phyloP scores from a whole-genome alignment of 1,140 invertebrate species.

The Zophobas morio region DNA sequence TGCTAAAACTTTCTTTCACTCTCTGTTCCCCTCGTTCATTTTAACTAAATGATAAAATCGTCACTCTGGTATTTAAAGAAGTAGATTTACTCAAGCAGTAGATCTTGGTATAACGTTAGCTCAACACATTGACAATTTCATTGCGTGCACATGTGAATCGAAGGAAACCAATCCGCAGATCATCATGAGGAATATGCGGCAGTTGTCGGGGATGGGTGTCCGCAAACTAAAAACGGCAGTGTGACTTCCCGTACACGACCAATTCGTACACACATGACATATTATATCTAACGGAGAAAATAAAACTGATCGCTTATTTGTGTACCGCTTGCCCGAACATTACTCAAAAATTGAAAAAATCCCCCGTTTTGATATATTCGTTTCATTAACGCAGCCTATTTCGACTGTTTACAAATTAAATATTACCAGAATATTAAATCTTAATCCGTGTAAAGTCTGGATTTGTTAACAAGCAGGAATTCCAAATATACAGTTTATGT shows the following conservation, averaged over 20 bases:
- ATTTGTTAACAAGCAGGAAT: constrained; percentile 22
- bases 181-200: constrained; percentile 94
- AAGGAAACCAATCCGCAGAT: constrained; percentile 88
- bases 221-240: too few species aligned
- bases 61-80: background rate
- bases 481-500: background rate
- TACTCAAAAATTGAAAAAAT: too few species aligned
- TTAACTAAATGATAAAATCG: background rate
- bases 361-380: background rate
- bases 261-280: too few species aligned
- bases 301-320: too few species aligned
- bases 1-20: background rate
- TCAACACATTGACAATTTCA: constrained; percentile 94
- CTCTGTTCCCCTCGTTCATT: background rate
- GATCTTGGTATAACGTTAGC: constrained; percentile 77
- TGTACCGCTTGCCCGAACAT: too few species aligned
- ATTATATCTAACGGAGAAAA: too few species aligned
- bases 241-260: too few species aligned
- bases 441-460: background rate
- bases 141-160: constrained; percentile 92
- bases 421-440: background rate
- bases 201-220: constrained; percentile 91
- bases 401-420: background rate
- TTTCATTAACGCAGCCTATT: background rate
- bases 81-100: too few species aligned